Evolutionary conservation across 2,113 vertebrate genomes (phyloP).

Genomic region (Corydoras maculifer): DNA sequence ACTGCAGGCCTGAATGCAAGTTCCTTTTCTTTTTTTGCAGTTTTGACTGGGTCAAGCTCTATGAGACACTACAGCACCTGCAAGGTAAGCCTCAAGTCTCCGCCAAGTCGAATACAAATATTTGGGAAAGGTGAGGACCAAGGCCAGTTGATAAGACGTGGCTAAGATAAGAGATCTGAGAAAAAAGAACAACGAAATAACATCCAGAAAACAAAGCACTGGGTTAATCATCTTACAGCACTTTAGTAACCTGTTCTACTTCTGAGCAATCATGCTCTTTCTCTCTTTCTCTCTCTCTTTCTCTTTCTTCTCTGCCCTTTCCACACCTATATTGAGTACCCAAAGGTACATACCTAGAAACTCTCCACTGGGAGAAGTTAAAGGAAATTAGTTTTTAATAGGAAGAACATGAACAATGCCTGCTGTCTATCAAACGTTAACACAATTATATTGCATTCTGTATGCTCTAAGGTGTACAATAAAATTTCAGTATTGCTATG

Average conservation of each 20-base stretch:
- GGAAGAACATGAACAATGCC: neutral
- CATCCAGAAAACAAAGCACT: conserved; percentile 47
- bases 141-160: conserved; percentile 47
- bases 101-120: conserved; percentile 46
- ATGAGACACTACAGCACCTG: conserved; percentile 41
- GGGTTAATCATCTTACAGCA: conserved; percentile 50
- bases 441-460: neutral
- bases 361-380: conserved; percentile 15
- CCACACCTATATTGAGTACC: conserved; percentile 36
- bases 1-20: conserved; percentile 62
- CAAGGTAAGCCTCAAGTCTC: conserved; percentile 54
- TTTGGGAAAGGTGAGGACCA: conserved; percentile 54
- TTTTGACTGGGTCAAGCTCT: conserved; percentile 53
- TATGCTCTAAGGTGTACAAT: neutral
- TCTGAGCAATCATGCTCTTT: conserved; percentile 27
- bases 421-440: neutral
- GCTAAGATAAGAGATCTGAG: conserved; percentile 50
- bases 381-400: conserved; percentile 4
- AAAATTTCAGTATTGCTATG: too few relatives aligned
- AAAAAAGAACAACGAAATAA: conserved; percentile 42
- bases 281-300: conserved; percentile 6
- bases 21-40: conserved; percentile 41
- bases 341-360: conserved; percentile 33
- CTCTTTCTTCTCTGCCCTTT: conserved; percentile 28
- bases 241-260: conserved; percentile 37